These are phyloP conservation scores for Galemys pyrenaicus DNA, from an alignment of 2,113 vertebrate genomes.

Conservation along the genomic window DNA sequence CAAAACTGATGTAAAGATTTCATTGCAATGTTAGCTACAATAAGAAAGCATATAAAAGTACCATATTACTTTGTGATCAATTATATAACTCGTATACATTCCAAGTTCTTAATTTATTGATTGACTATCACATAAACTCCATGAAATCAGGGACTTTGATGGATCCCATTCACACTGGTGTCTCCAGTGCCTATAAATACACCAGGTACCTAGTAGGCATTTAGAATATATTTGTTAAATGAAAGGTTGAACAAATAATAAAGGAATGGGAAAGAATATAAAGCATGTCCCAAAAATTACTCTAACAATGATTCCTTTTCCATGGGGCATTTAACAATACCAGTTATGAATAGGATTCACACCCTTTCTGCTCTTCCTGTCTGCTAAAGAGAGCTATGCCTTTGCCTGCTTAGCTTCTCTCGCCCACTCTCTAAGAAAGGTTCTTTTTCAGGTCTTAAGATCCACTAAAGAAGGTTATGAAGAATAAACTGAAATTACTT, in stretches of 20 bases:
- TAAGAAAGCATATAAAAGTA: background rate
- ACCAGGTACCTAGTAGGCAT: background rate
- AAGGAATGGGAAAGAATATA: background rate
- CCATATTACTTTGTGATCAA: constrained; percentile 3
- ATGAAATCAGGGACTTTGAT: too few species aligned
- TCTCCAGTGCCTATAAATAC: background rate
- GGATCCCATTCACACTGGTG: background rate
- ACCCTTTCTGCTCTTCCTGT: background rate
- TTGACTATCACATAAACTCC: background rate
- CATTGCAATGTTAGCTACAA: background rate
- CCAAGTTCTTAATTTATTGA: too few species aligned
- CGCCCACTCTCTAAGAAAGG: background rate
- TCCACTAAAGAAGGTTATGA: background rate
- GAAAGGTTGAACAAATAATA: background rate
- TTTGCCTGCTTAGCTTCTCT: background rate
- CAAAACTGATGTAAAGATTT: background rate
- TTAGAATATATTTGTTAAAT: background rate
- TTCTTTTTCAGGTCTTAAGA: background rate
- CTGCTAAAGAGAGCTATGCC: background rate
- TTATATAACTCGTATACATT: too few species aligned
- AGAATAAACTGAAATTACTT: background rate
- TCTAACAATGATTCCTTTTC: background rate
- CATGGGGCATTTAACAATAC: background rate
- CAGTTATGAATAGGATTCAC: background rate
- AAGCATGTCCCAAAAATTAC: background rate